A percentile compares a stretch with the other conserved stretches of the same genome.
Conservation (phyloP, 2,113 vertebrate species). For the Odocoileus hemionus region DNA sequence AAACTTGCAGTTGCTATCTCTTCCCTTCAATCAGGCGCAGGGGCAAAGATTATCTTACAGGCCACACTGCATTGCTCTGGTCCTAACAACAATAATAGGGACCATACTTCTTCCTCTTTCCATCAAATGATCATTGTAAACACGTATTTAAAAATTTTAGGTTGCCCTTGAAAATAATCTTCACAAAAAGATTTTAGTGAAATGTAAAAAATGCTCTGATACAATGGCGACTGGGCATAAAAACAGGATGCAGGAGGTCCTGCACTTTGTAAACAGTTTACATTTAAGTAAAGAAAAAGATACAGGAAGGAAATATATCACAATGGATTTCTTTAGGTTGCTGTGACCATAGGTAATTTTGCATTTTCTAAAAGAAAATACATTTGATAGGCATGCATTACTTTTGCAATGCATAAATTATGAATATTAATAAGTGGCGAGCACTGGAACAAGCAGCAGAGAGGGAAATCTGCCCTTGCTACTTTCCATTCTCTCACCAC, state of each 20-base stretch:
- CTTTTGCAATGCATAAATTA: background rate
- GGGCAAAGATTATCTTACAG: background rate
- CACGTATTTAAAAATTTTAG: background rate
- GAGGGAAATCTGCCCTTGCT: background rate
- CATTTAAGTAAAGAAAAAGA: background rate
- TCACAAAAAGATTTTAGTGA: slow-evolving; percentile 21
- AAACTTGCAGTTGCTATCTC: background rate
- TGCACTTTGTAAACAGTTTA: slow-evolving; percentile 12
- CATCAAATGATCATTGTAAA: background rate
- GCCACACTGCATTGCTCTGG: background rate
- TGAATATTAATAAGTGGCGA: background rate
- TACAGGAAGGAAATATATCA: slow-evolving; percentile 20
- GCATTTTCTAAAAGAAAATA: slow-evolving; percentile 31
- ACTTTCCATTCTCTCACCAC: background rate
- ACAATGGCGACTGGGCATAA: background rate
- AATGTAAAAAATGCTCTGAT: background rate
- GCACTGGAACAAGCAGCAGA: background rate
- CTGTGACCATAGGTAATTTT: background rate
- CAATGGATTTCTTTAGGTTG: background rate
- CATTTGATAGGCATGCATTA: background rate
- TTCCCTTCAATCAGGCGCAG: background rate
- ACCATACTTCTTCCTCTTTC: background rate
- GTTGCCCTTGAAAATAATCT: slow-evolving; percentile 1
- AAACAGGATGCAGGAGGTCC: background rate
- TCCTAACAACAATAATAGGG: background rate